These are phyloP conservation scores for Scaptodrosophila latifasciaeformis DNA, from an alignment of 2,888 invertebrate species.

Conservation along the genomic window DNA sequence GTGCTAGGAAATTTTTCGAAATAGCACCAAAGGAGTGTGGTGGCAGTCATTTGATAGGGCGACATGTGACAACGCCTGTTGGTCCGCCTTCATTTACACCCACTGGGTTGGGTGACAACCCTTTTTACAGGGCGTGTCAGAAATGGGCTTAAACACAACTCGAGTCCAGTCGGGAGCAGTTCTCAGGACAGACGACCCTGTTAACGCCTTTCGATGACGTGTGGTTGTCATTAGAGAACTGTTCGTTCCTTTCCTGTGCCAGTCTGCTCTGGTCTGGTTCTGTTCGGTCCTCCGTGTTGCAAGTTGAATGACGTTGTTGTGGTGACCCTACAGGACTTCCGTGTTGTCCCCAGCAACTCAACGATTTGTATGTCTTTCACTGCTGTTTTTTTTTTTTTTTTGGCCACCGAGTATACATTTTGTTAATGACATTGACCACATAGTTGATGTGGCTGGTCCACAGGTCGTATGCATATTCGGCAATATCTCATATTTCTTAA, in stretches of 20 bases:
- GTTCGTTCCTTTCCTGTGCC: slow-evolving; percentile 19
- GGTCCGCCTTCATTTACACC: background rate
- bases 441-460: slow-evolving; percentile 10
- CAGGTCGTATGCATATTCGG: too few relatives aligned
- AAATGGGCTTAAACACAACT: slow-evolving; percentile 51
- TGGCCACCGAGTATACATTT: slow-evolving; percentile 20
- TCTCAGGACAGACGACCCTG: slow-evolving; percentile 21
- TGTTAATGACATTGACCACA: slow-evolving; percentile 12
- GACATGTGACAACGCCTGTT: slow-evolving; percentile 15
- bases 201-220: slow-evolving; percentile 57
- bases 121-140: slow-evolving; percentile 61
- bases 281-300: too few relatives aligned
- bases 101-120: too few relatives aligned
- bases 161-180: background rate
- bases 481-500: too few relatives aligned
- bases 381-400: slow-evolving; percentile 41
- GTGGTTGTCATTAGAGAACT: slow-evolving; percentile 65
- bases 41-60: background rate
- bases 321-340: slow-evolving; percentile 14
- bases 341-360: slow-evolving; percentile 15
- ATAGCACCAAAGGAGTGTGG: slow-evolving; percentile 4
- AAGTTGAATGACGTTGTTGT: slow-evolving; percentile 52
- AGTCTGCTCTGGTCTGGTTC: slow-evolving; percentile 26
- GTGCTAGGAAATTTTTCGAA: slow-evolving; percentile 25
- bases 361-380: slow-evolving; percentile 15